A percentile compares a stretch with the other conserved stretches of the same genome.
Evolutionary conservation across 2,888 invertebrate genomes (phyloP).

Genomic region (Parthenolecanium corni): DNA sequence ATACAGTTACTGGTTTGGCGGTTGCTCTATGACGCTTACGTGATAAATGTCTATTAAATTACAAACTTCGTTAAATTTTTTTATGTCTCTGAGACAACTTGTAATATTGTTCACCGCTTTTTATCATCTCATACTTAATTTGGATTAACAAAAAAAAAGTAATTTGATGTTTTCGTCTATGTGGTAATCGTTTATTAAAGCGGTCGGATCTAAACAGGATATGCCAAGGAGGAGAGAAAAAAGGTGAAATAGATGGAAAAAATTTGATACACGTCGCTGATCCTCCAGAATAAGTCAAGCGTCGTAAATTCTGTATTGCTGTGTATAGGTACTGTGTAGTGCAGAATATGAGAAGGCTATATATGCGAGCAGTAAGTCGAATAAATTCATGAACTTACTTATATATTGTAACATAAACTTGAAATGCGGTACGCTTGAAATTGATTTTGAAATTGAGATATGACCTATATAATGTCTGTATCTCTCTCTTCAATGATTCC

Average conservation of each 20-base stretch:
- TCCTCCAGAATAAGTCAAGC: constrained; percentile 3
- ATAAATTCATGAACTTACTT: neutral
- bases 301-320: neutral
- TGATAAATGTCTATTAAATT: constrained; percentile 27
- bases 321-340: neutral
- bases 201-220: constrained; percentile 20
- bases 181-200: constrained; percentile 23
- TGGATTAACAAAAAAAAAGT: constrained; percentile 22
- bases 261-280: constrained; percentile 7
- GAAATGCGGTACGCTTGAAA: neutral
- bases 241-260: neutral
- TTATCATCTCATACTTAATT: constrained; percentile 23
- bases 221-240: neutral
- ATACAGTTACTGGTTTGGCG: neutral
- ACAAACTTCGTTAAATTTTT: constrained; percentile 23
- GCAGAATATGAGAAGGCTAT: neutral
- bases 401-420: neutral
- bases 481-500: too few species aligned
- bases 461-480: too few species aligned
- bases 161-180: constrained; percentile 27
- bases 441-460: too few species aligned
- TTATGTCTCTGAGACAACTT: neutral
- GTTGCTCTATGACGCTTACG: constrained; percentile 18
- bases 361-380: neutral
- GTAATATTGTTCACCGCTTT: constrained; percentile 13